A percentile compares a stretch with the other conserved stretches of the same genome.
Evolutionary conservation across 2,888 invertebrate genomes (phyloP).

Genomic region (Torymus aiolomorphi): DNA sequence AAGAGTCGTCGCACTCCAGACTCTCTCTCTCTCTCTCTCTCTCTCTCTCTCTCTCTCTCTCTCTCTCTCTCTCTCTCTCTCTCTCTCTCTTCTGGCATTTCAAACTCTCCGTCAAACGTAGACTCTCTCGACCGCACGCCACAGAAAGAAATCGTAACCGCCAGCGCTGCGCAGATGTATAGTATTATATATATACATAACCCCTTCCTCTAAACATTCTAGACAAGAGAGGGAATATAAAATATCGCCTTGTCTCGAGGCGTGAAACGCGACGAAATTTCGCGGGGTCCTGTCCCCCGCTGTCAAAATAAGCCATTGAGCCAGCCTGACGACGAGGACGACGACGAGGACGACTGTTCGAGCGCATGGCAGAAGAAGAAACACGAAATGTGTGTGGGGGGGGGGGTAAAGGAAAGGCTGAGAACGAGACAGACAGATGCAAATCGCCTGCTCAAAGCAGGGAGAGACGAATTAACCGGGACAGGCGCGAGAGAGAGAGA

Average conservation of each 20-base stretch:
- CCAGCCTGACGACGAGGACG: slow-evolving; percentile 32
- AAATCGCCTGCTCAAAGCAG: slow-evolving; percentile 52
- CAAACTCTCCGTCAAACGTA: background rate
- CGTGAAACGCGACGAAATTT: slow-evolving; percentile 72
- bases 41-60: background rate
- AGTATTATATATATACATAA: background rate
- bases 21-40: too few species aligned
- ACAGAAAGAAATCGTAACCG: too few species aligned
- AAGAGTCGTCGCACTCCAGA: too few species aligned
- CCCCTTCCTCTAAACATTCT: background rate
- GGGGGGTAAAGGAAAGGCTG: slow-evolving; percentile 3
- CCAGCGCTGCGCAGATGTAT: too few species aligned
- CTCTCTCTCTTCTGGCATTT: slow-evolving; percentile 1
- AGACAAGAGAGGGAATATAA: background rate
- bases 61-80: too few species aligned
- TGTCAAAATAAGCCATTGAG: slow-evolving; percentile 74
- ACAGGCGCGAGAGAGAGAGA: slow-evolving; percentile 26
- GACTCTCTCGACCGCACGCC: too few species aligned
- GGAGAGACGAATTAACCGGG: slow-evolving; percentile 47
- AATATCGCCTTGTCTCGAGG: slow-evolving; percentile 55
- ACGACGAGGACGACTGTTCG: too few species aligned
- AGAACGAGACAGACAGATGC: slow-evolving; percentile 55
- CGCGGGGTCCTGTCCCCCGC: slow-evolving; percentile 72
- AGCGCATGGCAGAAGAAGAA: too few species aligned
- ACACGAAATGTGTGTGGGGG: background rate